A percentile compares a stretch with the other conserved stretches of the same genome.
Conservation (phyloP, 2,113 vertebrate species). For the Gobiocypris rarus region DNA sequence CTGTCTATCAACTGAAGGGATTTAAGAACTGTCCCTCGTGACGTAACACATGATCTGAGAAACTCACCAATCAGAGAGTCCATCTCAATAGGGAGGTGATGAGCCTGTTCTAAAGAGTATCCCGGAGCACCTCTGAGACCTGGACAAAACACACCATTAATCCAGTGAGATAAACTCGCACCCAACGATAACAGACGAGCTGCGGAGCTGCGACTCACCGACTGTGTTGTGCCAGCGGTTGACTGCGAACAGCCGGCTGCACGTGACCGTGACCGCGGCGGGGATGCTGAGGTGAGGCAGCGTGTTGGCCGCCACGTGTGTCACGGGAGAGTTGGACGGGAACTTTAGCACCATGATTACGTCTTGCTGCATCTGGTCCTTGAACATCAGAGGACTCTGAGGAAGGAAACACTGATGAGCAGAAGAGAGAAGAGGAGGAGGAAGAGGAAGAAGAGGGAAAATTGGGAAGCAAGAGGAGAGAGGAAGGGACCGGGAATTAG, state of each 20-base stretch:
- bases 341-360: constrained; percentile 99
- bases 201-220: constrained; percentile 75
- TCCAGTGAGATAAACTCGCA: not conserved
- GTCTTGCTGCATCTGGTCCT: constrained; percentile 99
- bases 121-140: constrained; percentile 81
- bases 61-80: constrained; percentile 80
- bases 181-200: not conserved
- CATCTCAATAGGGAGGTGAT: constrained; percentile 83
- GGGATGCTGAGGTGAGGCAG: constrained; percentile 97
- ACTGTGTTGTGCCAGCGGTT: constrained; percentile 99
- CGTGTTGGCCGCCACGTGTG: constrained; percentile 96
- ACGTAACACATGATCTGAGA: not conserved
- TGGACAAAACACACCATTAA: constrained; percentile 45
- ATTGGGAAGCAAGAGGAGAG: constrained; percentile 34
- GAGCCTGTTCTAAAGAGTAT: constrained; percentile 81
- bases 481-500: constrained; percentile 77
- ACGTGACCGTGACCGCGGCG: constrained; percentile 96
- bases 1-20: not conserved
- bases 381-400: constrained; percentile 99
- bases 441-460: not conserved
- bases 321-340: constrained; percentile 97
- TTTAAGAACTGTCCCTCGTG: not conserved
- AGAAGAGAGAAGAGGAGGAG: constrained; percentile 66
- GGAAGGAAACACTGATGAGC: constrained; percentile 99
- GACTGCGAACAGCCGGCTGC: constrained; percentile 96